These are phyloP conservation scores for Heliconius cydno DNA, from an alignment of 2,888 invertebrate species.

Conservation along the genomic window DNA sequence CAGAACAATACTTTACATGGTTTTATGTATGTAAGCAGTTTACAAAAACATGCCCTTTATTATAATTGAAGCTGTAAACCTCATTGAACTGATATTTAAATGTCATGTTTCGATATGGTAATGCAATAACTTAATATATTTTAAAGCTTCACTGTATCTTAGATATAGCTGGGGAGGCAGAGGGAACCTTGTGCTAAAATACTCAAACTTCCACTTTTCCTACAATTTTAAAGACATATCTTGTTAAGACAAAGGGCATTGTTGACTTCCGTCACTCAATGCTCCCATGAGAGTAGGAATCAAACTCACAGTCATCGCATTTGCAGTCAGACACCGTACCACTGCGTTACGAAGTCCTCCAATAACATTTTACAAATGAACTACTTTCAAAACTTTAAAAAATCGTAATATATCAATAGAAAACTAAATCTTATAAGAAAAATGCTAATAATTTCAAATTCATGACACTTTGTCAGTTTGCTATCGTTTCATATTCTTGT, in stretches of 20 bases:
- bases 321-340: too few species aligned
- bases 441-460: slow-evolving; percentile 8
- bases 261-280: too few species aligned
- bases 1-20: not conserved
- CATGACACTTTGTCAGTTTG: slow-evolving; percentile 22
- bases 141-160: too few species aligned
- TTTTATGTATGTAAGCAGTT: not conserved
- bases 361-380: not conserved
- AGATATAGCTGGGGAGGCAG: too few species aligned
- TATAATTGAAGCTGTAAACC: not conserved
- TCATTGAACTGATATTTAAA: slow-evolving; percentile 1
- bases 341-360: too few species aligned
- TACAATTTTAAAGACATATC: too few species aligned
- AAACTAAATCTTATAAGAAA: slow-evolving; percentile 5
- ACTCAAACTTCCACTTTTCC: too few species aligned
- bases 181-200: too few species aligned
- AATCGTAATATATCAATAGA: not conserved
- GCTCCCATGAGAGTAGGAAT: too few species aligned
- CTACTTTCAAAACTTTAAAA: not conserved
- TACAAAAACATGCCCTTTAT: not conserved
- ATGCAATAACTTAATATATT: not conserved
- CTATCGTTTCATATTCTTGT: slow-evolving; percentile 22
- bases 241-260: too few species aligned
- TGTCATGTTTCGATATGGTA: not conserved
- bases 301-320: too few species aligned